These are phyloP conservation scores for Puntigrus tetrazona DNA, from an alignment of 2,113 vertebrate genomes.

Conservation along the genomic window DNA sequence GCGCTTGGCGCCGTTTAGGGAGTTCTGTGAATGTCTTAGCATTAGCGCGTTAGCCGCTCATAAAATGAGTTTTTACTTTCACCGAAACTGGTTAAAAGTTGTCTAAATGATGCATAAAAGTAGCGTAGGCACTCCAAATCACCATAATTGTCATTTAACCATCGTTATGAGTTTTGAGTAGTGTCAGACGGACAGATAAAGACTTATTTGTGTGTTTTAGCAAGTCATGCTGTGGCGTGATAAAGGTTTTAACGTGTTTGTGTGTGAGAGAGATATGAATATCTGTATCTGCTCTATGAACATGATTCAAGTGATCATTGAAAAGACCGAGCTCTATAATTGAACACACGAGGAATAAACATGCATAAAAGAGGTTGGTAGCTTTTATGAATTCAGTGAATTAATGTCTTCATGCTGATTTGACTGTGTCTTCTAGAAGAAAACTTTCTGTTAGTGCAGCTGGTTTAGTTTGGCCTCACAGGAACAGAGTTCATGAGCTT, in stretches of 20 bases:
- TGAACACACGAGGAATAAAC: background rate
- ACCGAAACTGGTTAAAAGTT: background rate
- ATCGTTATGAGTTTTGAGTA: rapidly evolving
- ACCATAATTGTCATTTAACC: too few relatives aligned
- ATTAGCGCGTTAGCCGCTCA: conserved; percentile 23
- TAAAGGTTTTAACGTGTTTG: background rate
- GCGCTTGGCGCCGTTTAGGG: too few relatives aligned
- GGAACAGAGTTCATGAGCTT: background rate
- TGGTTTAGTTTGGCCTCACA: background rate
- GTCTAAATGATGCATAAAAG: background rate
- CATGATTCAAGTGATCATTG: background rate
- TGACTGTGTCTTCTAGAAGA: background rate
- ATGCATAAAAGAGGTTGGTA: background rate
- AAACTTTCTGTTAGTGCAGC: background rate
- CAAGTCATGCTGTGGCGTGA: conserved; percentile 15
- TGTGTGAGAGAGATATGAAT: background rate
- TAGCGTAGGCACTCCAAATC: background rate
- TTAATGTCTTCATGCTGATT: background rate
- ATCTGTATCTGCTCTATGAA: background rate
- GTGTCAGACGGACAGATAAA: background rate
- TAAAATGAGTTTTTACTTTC: background rate
- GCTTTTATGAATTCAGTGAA: background rate
- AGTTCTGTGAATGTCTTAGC: background rate
- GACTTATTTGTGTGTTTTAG: background rate
- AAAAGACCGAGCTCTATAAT: background rate